Conservation (phyloP, 2,888 invertebrate species). For the Oconnorella tubifera region DNA sequence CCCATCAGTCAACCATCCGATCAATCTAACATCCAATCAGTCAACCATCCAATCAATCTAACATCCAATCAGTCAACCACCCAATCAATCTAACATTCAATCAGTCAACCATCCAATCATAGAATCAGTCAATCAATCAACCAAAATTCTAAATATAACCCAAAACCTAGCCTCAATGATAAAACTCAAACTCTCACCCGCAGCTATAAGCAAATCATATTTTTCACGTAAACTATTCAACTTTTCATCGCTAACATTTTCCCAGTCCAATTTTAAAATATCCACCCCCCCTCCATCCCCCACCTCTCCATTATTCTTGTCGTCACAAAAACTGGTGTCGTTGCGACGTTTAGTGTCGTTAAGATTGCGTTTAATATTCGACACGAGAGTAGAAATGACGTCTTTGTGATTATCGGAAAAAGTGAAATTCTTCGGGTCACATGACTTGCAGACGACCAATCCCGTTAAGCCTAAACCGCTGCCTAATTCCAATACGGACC, state of each 20-base stretch:
- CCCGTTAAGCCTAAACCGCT: conserved; percentile 11
- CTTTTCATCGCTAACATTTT: conserved; percentile 2
- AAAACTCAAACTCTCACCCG: no score
- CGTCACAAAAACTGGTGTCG: background rate
- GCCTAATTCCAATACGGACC: conserved; percentile 11
- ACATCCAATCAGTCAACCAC: no score
- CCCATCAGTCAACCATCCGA: no score
- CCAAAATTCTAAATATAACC: no score
- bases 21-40: no score
- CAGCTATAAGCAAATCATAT: background rate
- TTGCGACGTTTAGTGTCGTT: background rate
- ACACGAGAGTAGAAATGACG: background rate
- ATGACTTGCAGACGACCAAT: background rate
- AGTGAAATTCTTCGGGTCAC: background rate
- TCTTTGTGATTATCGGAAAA: conserved; percentile 7
- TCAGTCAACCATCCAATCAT: no score
- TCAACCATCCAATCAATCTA: no score
- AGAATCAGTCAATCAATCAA: no score
- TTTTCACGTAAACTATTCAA: background rate
- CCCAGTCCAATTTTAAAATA: conserved; percentile 7
- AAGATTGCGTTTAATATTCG: conserved; percentile 2
- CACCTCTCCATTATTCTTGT: background rate
- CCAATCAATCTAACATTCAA: no score
- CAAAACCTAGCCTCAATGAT: no score
- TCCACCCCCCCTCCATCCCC: background rate